phyloP scores from a whole-genome alignment of 2,113 vertebrate genomes.

The Alouatta palliata region DNA sequence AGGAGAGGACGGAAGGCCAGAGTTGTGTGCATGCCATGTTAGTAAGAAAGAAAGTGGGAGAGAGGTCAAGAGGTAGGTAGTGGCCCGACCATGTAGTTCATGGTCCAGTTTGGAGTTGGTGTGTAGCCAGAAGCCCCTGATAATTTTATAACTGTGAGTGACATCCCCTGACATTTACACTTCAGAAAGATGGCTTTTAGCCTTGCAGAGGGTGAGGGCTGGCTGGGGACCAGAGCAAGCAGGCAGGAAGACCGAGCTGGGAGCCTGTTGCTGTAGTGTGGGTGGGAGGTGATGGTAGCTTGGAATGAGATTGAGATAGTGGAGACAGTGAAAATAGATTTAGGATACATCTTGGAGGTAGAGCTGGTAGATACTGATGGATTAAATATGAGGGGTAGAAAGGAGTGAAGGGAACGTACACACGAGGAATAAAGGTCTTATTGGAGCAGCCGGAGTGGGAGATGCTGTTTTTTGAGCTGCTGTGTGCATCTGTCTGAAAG shows the following conservation, averaged over 20 bases:
- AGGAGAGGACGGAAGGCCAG: background rate
- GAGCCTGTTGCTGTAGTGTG: background rate
- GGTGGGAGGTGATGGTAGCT: background rate
- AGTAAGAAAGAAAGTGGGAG: background rate
- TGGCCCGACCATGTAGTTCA: background rate
- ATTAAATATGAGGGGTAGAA: background rate
- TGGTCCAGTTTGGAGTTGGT: background rate
- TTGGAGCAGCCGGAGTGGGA: background rate
- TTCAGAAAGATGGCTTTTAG: background rate
- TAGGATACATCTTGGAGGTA: background rate
- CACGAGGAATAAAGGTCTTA: background rate
- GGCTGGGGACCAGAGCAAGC: background rate
- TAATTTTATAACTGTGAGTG: background rate
- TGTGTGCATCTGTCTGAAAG: accelerated
- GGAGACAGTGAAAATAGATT: background rate
- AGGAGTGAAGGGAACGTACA: background rate
- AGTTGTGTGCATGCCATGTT: background rate
- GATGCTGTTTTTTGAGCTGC: background rate
- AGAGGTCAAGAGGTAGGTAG: background rate
- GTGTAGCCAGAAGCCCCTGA: background rate
- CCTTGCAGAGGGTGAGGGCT: background rate
- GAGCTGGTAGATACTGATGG: background rate
- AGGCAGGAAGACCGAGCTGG: background rate
- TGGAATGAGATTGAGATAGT: background rate
- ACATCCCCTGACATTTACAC: background rate